Evolutionary conservation across 2,113 vertebrate species (phyloP), one percentile per base, ranked within the genome.

Genomic region (Prietella phreatophila): DNA sequence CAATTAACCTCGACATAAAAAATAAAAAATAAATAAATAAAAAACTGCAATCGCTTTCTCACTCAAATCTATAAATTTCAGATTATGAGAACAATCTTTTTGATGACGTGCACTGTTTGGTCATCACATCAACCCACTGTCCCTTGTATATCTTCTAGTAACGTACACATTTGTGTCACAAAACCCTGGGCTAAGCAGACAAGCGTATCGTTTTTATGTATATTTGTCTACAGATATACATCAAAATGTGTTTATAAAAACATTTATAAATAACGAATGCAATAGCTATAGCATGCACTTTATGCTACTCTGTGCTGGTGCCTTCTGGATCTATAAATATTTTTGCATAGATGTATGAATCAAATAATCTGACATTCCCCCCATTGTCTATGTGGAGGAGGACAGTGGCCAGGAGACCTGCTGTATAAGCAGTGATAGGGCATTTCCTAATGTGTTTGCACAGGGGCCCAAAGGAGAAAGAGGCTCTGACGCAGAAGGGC

Each of bases 361-460:
- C 55, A 89, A 65, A 88, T 55, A 53, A 86, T 83, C 73, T 39
- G 86, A 88, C 61, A 76, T 33, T 75, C 53, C 88, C 53, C 88
- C 75, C 58, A 27, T 80, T 92, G 88, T 87, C 88, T 88, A 83
- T 83, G 85, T 61, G 61, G 61, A 36, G 30, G 69, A 88, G 69
- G 84, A 71, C 42, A 76, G 90, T 85, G 83, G 19, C 82, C 53
- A 80, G 83, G 90, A 85, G 65, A 89, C 83, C 86, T 89, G 91
- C 93, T 95, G 93, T 94, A 91, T 92, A 94, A 94, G 94, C 93
- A 93, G 92, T 95, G 94, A 96, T 96, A 94, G 94, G 94, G 91
- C 91, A 85, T 85, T 91, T 94, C 93, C 95, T 95, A 96, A 96
- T 95, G 93, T 95, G 94, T 95, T 95, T 95, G 94, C 93, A 91